Percentiles rank a stretch among this genome's conserved stretches.
These are phyloP conservation scores for Sarcoramphus papa DNA, from an alignment of 2,797 vertebrate species.

Conservation along the genomic window DNA sequence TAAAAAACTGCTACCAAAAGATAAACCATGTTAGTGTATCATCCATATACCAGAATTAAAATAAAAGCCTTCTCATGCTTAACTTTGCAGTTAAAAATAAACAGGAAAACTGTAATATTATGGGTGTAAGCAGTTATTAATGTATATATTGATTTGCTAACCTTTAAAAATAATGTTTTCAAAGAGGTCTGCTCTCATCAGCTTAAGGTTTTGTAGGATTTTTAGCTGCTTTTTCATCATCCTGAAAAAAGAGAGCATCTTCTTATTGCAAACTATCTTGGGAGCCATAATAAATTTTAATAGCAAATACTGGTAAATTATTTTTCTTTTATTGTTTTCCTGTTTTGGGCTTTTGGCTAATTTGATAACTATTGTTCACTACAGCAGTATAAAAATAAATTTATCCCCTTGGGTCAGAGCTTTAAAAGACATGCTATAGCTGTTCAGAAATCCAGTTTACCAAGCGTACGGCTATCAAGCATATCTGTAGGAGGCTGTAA, in stretches of 20 bases:
- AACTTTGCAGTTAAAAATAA: neutral
- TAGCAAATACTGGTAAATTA: neutral
- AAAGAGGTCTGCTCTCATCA: neutral
- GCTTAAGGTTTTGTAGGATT: neutral
- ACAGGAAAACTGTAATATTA: neutral
- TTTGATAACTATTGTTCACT: neutral
- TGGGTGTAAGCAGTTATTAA: neutral
- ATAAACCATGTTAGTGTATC: neutral
- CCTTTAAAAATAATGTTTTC: neutral
- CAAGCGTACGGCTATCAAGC: fast-evolving
- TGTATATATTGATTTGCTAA: neutral
- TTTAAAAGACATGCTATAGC: neutral
- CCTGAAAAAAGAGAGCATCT: neutral
- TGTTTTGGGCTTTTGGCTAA: neutral
- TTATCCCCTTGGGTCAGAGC: neutral
- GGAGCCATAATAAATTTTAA: neutral
- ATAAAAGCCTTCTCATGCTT: neutral
- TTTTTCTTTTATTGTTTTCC: neutral
- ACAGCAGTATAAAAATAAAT: neutral
- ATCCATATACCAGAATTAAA: neutral
- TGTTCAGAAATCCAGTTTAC: neutral
- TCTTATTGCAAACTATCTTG: neutral
- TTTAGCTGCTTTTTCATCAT: neutral
- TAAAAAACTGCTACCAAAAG: neutral
- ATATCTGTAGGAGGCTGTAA: neutral